phyloP scores from a whole-genome alignment of 2,113 vertebrate species.

The Toxotes chatareus region DNA sequence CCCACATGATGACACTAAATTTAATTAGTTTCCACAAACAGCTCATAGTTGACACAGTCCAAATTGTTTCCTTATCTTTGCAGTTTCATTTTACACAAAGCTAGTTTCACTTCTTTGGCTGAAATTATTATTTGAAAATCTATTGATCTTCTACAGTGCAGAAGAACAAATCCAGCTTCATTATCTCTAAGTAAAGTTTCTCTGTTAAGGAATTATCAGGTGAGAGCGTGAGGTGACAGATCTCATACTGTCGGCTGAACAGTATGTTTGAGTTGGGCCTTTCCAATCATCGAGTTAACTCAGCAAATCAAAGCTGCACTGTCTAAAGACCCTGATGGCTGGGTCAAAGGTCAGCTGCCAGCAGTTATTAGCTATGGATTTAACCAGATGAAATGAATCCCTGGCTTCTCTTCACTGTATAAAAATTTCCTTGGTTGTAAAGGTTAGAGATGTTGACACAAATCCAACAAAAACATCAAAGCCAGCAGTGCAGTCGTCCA shows the following conservation, averaged over 20 bases:
- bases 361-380: conserved; percentile 25
- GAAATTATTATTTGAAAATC: conserved; percentile 35
- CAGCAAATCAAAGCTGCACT: conserved; percentile 42
- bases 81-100: conserved; percentile 47
- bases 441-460: background rate
- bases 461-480: background rate
- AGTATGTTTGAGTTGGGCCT: background rate
- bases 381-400: conserved; percentile 25
- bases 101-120: conserved; percentile 1
- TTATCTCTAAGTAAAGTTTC: conserved; percentile 23
- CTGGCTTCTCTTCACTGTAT: too few species aligned
- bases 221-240: conserved; percentile 2
- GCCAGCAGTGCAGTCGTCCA: background rate
- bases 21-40: conserved; percentile 66
- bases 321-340: conserved; percentile 19
- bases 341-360: conserved; percentile 11
- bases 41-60: conserved; percentile 56
- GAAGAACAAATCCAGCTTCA: conserved; percentile 21
- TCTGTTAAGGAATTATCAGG: conserved; percentile 4
- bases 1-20: conserved; percentile 42
- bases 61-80: conserved; percentile 62
- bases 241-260: conserved; percentile 1
- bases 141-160: background rate
- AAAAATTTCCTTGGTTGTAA: too few species aligned
- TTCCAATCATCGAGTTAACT: conserved; percentile 5